These are phyloP conservation scores for Prionailurus bengalensis DNA, from an alignment of 2,113 vertebrate species.

Conservation along the genomic window DNA sequence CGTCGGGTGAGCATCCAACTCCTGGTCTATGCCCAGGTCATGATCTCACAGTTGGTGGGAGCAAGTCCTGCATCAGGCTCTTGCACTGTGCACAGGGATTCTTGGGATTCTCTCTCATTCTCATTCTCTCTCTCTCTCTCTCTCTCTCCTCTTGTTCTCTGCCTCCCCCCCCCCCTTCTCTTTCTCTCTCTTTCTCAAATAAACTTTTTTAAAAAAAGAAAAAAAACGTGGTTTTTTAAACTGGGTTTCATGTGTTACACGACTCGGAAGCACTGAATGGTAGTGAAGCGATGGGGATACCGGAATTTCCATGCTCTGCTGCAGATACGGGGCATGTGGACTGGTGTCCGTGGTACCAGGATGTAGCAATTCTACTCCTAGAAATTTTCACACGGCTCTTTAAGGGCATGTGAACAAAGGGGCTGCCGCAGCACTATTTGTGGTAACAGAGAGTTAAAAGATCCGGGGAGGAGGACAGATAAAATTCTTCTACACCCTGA, in stretches of 20 bases:
- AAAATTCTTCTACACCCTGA: not conserved
- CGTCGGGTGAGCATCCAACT: too few species aligned
- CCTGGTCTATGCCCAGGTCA: too few species aligned
- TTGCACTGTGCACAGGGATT: too few species aligned
- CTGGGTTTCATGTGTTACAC: not conserved
- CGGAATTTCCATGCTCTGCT: not conserved
- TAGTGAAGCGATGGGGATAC: not conserved
- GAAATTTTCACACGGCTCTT: not conserved
- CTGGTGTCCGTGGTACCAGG: not conserved
- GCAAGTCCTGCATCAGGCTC: too few species aligned
- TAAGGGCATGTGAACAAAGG: not conserved
- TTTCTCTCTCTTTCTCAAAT: too few species aligned
- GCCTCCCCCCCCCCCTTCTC: too few species aligned
- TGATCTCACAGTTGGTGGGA: too few species aligned
- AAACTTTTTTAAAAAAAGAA: too few species aligned
- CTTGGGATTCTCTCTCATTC: too few species aligned
- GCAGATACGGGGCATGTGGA: accelerated
- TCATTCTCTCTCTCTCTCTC: too few species aligned
- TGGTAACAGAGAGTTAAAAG: not conserved
- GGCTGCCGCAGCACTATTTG: not conserved
- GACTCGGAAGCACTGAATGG: not conserved
- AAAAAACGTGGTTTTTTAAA: not conserved
- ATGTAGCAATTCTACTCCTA: not conserved
- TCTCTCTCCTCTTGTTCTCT: too few species aligned
- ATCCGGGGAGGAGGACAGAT: not conserved